Evolutionary conservation across 2,888 invertebrate species (phyloP), one percentile per base, ranked within the genome.

Genomic region (Microctonus aethiopoides): DNA sequence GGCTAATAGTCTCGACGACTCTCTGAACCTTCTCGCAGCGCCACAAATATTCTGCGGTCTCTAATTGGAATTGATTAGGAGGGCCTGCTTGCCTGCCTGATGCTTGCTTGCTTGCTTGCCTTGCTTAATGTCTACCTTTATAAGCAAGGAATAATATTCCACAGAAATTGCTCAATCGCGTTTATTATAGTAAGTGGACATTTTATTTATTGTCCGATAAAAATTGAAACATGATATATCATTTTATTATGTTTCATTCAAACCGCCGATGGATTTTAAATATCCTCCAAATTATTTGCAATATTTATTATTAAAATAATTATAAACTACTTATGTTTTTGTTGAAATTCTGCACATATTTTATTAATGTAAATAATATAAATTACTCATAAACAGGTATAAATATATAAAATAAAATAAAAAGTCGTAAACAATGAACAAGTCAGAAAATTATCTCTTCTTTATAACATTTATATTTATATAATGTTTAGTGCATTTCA

Each of bases 41-140:
- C 80, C 79, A 84, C 82, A 85, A 85, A 84, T 84, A 84, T 85
- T 84, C 82, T 78, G 80, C 81, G 13, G 59, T 22, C 85, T 85
- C 85, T 86, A 86, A 86, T 86, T 86, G 86, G 86, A 86, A 86
- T 86, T 85, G 86, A 86, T 86, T 86, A 85, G 85, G 80, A 81
- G 78, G 78, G 78, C 36, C 16, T 54, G 22, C 32, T 39, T 29
- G 67, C 13, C 6, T 46, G 46, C 46, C 16, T 16, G 41, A n/a
- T 36, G 10, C 36, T 36, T 36, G 36, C 36, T 36, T 36, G 10
- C 36, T 36, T 36, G 36, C 36, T 36, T 36, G 6, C 32, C 39
- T 39, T 4, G 46, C 16, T 46, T 46, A 7, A 46, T 46, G n/a
- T 16, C 16, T 46, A 16, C 46, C n/a, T n/a, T n/a, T 7, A 46